Evolutionary conservation across 2,113 vertebrate species (phyloP).

Genomic region (Rattus rattus): DNA sequence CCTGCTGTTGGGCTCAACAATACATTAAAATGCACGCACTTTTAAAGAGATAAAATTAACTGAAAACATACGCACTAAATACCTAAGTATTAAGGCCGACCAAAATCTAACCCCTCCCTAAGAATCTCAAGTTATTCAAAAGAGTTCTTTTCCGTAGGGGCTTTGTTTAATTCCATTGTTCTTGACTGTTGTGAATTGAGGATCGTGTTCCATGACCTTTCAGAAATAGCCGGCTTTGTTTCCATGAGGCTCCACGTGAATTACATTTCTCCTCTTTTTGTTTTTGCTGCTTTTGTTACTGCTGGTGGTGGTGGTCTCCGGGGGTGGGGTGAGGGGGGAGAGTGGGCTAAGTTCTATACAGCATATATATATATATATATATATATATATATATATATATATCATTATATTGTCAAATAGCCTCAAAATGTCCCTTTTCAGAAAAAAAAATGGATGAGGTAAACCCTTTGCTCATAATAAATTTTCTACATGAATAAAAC

Average conservation of each 20-base stretch:
- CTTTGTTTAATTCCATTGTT: constrained; percentile 38
- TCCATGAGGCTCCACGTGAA: background rate
- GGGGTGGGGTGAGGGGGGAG: background rate
- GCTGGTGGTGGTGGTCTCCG: background rate
- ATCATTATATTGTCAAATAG: background rate
- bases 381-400: background rate
- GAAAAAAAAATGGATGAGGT: background rate
- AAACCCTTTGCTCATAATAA: background rate
- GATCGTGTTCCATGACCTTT: background rate
- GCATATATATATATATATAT: background rate
- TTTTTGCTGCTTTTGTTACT: background rate
- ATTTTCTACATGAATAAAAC: constrained; percentile 3
- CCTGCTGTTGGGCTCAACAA: background rate
- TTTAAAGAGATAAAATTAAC: constrained; percentile 41
- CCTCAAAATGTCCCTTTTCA: background rate
- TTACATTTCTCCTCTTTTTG: background rate
- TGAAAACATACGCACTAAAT: background rate
- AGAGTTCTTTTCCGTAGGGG: background rate
- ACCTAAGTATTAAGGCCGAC: background rate
- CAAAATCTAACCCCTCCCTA: background rate
- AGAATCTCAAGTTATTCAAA: background rate
- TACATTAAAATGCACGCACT: constrained; percentile 16
- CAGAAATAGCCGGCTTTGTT: background rate
- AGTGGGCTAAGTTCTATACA: background rate
- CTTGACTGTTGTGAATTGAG: background rate